phyloP scores from a whole-genome alignment of 2,888 invertebrate genomes.

The Dione juno region DNA sequence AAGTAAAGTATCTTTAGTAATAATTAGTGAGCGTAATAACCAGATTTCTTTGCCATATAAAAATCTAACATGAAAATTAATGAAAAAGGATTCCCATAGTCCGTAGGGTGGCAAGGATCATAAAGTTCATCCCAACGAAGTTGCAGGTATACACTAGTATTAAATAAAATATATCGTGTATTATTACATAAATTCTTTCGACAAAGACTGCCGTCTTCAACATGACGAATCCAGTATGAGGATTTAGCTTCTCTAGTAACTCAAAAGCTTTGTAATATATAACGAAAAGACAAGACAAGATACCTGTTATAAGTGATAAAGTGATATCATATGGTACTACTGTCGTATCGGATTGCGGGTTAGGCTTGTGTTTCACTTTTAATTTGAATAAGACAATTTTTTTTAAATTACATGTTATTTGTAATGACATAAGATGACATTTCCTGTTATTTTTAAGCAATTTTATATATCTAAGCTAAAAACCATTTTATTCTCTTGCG shows the following conservation, averaged over 20 bases:
- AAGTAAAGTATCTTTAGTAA: no score
- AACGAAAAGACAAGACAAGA: slow-evolving; percentile 24
- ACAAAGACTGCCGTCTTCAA: background rate
- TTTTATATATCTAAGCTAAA: no score
- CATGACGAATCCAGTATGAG: background rate
- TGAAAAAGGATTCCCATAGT: no score
- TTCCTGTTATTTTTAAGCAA: no score
- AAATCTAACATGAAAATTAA: no score
- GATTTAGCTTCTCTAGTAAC: slow-evolving; percentile 27
- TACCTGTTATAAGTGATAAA: slow-evolving; percentile 22
- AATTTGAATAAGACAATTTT: background rate
- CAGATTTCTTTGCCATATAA: no score
- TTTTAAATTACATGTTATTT: no score
- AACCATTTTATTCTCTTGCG: slow-evolving; percentile 27
- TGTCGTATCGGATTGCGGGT: slow-evolving; percentile 8
- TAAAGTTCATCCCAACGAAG: no score
- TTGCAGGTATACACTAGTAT: no score
- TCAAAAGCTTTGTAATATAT: slow-evolving; percentile 15
- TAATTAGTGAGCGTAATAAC: no score
- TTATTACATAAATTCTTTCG: background rate
- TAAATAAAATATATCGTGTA: background rate
- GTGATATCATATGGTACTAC: slow-evolving; percentile 19
- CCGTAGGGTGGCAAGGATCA: no score
- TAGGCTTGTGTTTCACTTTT: slow-evolving; percentile 26
- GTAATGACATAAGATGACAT: no score